Base-by-base conservation (phyloP, 2,888 invertebrate genomes). In the Synanthedon formicaeformis region DNA sequence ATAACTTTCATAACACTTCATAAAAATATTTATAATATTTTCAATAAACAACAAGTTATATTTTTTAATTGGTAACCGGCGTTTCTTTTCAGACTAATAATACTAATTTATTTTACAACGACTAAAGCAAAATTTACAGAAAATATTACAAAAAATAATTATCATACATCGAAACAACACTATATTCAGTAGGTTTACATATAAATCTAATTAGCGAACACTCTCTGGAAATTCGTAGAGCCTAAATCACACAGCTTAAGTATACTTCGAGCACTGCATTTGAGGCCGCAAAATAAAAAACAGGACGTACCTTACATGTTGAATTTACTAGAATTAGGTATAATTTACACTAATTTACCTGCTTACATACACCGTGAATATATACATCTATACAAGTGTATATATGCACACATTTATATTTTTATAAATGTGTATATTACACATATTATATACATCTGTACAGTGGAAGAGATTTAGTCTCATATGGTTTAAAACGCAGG, bases 11-110 rank as follows among this genome's bases (percentile, higher is more conserved):
- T 80, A 85, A 85, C 84, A 84, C 78, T 78, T 81, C 67, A 75
- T 81, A 76, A 77, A 79, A 72, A 66, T 81, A 81, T 78, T 81
- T 75, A 83, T 78, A 81, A 77, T 78, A 83, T 81, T 76, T 78
- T 86, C 82, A 87, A 84, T 85, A 84, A 84, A 80, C 85, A 87
- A 87, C 86, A 85, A 85, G 79, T 82, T 77, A 83, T 84, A 84
- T 76, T 80, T 84, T 82, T 83, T 34, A 34, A 86, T 81, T 87
- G 87, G 87, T 87, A 87, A 87, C 87, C 87, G 85, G 85, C 86
- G 86, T 82, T 87, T 86, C 73, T 78, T 84, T 79, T 87, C 85
- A 86, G 87, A 87, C 87, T 87, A 86, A 80, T 78, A 84, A 81
- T 78, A 82, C 82, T 85, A 85, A 81, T 73, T 60, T 78, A 81